Conservation (phyloP, 2,797 vertebrate species). For the Spondyliosoma cantharus region DNA sequence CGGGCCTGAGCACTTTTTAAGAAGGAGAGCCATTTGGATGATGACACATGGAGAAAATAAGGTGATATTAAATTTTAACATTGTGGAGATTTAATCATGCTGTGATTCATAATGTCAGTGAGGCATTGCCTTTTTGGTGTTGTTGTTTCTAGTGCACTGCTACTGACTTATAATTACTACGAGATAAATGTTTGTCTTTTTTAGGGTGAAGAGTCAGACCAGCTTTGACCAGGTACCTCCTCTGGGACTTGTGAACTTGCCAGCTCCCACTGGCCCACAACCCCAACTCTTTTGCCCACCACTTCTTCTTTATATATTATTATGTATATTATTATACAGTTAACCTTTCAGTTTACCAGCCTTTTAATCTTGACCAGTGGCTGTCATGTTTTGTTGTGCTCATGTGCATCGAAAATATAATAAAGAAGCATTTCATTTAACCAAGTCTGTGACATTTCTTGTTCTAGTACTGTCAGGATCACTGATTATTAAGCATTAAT, state of each 20-base stretch:
- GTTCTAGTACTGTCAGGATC: not conserved
- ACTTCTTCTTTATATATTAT: not conserved
- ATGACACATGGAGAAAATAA: not conserved
- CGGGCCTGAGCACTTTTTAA: conserved; percentile 38
- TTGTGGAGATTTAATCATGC: no score
- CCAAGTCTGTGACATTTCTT: not conserved
- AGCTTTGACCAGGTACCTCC: no score
- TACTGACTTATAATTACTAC: no score
- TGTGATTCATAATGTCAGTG: no score
- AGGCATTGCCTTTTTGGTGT: no score
- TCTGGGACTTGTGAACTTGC: not conserved
- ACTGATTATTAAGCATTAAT: conserved; percentile 13
- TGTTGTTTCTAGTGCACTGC: no score
- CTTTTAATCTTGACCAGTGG: not conserved
- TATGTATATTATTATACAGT: not conserved
- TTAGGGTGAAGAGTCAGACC: not conserved
- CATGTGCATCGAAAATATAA: not conserved
- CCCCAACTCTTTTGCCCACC: not conserved
- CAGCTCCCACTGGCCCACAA: not conserved
- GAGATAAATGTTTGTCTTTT: not conserved
- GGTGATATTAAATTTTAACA: not conserved
- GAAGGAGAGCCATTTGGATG: conserved; percentile 42
- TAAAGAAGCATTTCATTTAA: conserved; percentile 7
- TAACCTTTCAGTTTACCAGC: not conserved
- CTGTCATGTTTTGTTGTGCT: not conserved